A percentile compares a stretch with the other conserved stretches of the same genome.
Conservation (phyloP, 2,888 invertebrate genomes). For the Metopia argyrocephala region DNA sequence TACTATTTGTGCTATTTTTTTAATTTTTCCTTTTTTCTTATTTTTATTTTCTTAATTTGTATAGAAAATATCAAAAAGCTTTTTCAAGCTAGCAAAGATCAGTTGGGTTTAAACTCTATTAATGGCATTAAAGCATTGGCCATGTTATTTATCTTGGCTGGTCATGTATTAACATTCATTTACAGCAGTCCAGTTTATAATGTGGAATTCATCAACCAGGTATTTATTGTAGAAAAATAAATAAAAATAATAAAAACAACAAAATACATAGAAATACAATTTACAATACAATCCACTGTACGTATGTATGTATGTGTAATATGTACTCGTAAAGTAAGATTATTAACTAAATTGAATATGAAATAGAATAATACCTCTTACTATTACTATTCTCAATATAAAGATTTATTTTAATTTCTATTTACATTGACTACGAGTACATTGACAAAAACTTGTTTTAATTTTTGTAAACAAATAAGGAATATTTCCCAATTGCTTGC, state of each 20-base stretch:
- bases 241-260: not conserved
- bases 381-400: too few relatives aligned
- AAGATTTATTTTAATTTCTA: too few relatives aligned
- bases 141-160: constrained; percentile 84
- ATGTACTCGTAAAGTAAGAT: too few relatives aligned
- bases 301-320: too few relatives aligned
- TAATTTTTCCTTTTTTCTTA: constrained; percentile 11
- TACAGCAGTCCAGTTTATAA: constrained; percentile 85
- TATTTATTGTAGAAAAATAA: constrained; percentile 55
- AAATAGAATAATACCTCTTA: too few relatives aligned
- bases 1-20: constrained; percentile 10
- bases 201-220: constrained; percentile 80
- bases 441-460: constrained; percentile 53
- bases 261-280: not conserved
- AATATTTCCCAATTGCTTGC: constrained; percentile 44
- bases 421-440: too few relatives aligned
- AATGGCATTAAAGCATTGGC: constrained; percentile 84
- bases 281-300: not conserved
- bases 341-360: too few relatives aligned
- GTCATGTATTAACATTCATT: constrained; percentile 84
- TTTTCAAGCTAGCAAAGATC: constrained; percentile 78
- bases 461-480: constrained; percentile 21
- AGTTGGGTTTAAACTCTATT: constrained; percentile 83
- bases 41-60: constrained; percentile 13
- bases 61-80: constrained; percentile 74